phyloP scores from a whole-genome alignment of 2,113 vertebrate genomes.

The Daboia siamensis region DNA sequence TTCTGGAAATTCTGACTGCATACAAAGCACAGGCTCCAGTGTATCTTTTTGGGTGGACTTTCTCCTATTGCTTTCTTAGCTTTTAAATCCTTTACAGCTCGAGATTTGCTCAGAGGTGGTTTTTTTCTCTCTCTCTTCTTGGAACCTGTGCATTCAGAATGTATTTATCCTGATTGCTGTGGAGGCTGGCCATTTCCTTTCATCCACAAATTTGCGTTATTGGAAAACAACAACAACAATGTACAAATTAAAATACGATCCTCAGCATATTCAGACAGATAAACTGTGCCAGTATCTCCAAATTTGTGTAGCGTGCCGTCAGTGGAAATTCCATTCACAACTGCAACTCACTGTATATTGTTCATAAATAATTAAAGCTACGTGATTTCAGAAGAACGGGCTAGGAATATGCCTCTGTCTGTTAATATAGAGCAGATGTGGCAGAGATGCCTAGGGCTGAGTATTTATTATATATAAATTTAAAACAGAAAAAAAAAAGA shows the following conservation, averaged over 20 bases:
- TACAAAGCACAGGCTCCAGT: background rate
- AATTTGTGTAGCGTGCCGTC: background rate
- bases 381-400: constrained; percentile 1
- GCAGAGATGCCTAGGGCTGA: background rate
- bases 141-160: background rate
- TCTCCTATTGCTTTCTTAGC: background rate
- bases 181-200: background rate
- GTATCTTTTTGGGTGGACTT: background rate
- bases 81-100: background rate
- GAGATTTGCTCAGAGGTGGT: background rate
- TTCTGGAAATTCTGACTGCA: background rate
- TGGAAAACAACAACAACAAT: background rate
- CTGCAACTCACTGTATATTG: background rate
- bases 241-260: constrained; percentile 4
- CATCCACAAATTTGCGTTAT: background rate
- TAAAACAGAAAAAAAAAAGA: background rate
- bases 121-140: constrained; percentile 1
- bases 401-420: background rate
- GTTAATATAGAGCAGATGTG: background rate
- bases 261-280: background rate
- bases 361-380: constrained; percentile 12
- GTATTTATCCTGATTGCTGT: background rate
- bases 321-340: constrained; percentile 27
- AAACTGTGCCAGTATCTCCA: constrained; percentile 19
- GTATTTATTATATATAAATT: background rate